These are phyloP conservation scores for Microtus pennsylvanicus DNA, from an alignment of 2,113 vertebrate species.

Conservation along the genomic window DNA sequence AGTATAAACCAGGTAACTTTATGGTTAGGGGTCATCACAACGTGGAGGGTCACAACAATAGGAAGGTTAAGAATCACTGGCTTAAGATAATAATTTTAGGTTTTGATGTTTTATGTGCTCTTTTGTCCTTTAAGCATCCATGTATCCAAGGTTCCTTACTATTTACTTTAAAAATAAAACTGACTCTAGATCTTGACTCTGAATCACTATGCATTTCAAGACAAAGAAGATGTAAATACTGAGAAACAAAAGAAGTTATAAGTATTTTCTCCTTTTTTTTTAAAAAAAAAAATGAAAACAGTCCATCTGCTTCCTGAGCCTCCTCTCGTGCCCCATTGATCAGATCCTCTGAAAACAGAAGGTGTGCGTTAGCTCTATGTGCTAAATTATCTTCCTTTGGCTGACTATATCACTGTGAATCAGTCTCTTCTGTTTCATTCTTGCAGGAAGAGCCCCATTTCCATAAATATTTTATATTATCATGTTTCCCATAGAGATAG, in stretches of 20 bases:
- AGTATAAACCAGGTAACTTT: not conserved
- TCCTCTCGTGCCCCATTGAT: not conserved
- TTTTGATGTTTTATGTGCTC: not conserved
- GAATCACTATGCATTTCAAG: constrained; percentile 42
- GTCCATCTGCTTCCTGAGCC: not conserved
- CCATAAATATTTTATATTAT: constrained; percentile 53
- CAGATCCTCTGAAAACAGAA: constrained; percentile 55
- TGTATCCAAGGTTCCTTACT: not conserved
- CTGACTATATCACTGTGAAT: constrained; percentile 31
- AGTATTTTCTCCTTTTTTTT: constrained; percentile 19
- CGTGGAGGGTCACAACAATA: not conserved
- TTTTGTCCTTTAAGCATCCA: not conserved
- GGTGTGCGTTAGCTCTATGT: constrained; percentile 19
- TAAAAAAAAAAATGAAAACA: not conserved
- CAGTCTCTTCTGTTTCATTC: constrained; percentile 39
- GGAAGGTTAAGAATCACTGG: not conserved
- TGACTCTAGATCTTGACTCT: constrained; percentile 43
- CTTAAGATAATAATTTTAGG: not conserved
- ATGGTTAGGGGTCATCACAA: not conserved
- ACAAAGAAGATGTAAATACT: not conserved
- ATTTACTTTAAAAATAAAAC: constrained; percentile 50
- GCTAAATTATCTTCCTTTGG: constrained; percentile 58
- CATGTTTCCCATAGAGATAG: not conserved
- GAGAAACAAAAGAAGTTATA: constrained; percentile 40
- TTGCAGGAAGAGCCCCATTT: constrained; percentile 59